phyloP scores from a whole-genome alignment of 2,113 vertebrate species.

The Corythaixoides concolor region DNA sequence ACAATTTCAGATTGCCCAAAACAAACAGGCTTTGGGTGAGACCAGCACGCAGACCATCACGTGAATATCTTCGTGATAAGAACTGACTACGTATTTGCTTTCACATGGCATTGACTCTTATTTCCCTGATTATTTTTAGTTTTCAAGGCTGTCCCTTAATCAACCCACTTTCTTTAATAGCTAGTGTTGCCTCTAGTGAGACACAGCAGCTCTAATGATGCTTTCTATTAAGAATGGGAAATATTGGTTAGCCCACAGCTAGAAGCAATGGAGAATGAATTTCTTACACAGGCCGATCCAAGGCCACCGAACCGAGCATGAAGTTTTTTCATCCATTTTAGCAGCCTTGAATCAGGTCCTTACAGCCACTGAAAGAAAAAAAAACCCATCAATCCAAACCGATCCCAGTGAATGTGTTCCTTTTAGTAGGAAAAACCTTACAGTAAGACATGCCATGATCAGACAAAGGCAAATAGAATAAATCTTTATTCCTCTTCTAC shows the following conservation, averaged over 20 bases:
- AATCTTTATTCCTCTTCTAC: background rate
- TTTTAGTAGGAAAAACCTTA: background rate
- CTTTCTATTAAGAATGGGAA: background rate
- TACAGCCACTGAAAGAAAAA: background rate
- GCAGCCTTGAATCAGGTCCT: background rate
- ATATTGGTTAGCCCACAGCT: background rate
- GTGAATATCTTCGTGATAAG: slow-evolving; percentile 4
- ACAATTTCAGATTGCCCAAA: slow-evolving; percentile 1
- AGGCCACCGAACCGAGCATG: background rate
- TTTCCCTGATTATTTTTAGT: slow-evolving; percentile 16
- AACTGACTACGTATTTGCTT: background rate
- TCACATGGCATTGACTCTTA: background rate
- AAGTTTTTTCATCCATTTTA: background rate
- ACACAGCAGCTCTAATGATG: background rate
- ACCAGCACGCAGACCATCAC: background rate
- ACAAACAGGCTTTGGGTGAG: background rate
- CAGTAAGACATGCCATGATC: background rate
- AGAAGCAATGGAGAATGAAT: background rate
- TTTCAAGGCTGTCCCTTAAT: background rate
- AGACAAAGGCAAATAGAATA: background rate
- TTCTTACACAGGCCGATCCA: background rate
- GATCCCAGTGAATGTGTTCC: background rate
- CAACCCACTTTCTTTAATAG: background rate
- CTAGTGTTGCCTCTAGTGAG: background rate
- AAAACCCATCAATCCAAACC: background rate